These are phyloP conservation scores for Harmothoe impar DNA, from an alignment of 2,888 invertebrate genomes.

Conservation along the genomic window DNA sequence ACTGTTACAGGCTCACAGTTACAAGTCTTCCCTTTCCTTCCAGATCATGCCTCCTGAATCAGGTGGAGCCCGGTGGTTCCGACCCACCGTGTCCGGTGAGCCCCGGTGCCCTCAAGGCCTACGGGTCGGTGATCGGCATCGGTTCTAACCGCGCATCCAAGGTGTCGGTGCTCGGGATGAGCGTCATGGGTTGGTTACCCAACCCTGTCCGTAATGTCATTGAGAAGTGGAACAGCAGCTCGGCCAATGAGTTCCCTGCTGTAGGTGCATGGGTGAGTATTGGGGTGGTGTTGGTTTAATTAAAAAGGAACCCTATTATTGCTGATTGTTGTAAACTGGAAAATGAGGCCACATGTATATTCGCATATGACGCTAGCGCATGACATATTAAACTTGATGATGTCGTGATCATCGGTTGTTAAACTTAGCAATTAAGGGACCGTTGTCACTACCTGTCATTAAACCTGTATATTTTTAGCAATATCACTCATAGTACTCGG, in stretches of 20 bases:
- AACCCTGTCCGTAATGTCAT: slow-evolving; percentile 85
- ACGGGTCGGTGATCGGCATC: slow-evolving; percentile 84
- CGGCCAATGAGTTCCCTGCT: slow-evolving; percentile 85
- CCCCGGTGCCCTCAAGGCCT: slow-evolving; percentile 78
- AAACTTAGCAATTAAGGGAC: too few relatives aligned
- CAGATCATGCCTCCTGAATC: slow-evolving; percentile 85
- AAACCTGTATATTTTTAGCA: too few relatives aligned
- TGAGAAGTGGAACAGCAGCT: slow-evolving; percentile 87
- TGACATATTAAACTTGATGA: too few relatives aligned
- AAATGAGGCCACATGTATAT: too few relatives aligned
- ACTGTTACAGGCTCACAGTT: too few relatives aligned
- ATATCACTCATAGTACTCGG: too few relatives aligned
- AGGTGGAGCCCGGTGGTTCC: slow-evolving; percentile 83
- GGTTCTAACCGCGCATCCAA: slow-evolving; percentile 83
- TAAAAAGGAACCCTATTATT: not conserved
- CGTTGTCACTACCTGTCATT: too few relatives aligned
- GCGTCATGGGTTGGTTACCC: slow-evolving; percentile 86
- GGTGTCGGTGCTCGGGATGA: slow-evolving; percentile 84
- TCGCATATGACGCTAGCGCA: too few relatives aligned
- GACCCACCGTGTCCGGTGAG: slow-evolving; percentile 75
- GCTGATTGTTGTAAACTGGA: not conserved
- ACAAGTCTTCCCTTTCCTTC: too few relatives aligned
- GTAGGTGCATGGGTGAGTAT: slow-evolving; percentile 85
- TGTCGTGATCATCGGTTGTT: too few relatives aligned
- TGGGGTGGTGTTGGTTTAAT: not conserved